These are phyloP conservation scores for Tapirus indicus DNA, from an alignment of 2,797 vertebrate species.

Conservation along the genomic window DNA sequence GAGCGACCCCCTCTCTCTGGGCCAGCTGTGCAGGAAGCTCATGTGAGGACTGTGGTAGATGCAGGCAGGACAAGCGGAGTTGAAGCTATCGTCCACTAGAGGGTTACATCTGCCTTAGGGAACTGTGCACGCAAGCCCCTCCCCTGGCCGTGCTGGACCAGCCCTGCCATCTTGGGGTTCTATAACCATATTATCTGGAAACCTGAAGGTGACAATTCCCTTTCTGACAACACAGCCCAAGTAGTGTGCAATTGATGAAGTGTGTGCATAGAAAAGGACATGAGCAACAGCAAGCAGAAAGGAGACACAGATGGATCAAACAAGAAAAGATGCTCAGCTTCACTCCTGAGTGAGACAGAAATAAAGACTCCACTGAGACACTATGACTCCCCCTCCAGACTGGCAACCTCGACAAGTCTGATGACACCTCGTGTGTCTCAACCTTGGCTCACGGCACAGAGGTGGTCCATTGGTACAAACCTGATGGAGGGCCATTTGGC, in stretches of 20 bases:
- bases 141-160: background rate
- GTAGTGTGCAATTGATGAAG: too few species aligned
- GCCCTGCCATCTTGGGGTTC: background rate
- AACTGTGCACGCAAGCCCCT: background rate
- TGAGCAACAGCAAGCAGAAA: background rate
- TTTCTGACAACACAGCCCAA: background rate
- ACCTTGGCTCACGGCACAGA: background rate
- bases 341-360: fast-evolving
- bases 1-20: fast-evolving
- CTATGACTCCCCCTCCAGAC: background rate
- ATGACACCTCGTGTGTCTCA: fast-evolving
- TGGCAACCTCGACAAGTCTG: background rate
- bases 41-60: fast-evolving
- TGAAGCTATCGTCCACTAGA: fast-evolving
- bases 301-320: too few species aligned
- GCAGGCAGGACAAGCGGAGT: background rate
- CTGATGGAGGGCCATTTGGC: background rate
- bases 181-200: background rate
- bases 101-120: background rate
- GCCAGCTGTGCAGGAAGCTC: fast-evolving
- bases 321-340: background rate
- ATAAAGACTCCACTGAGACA: background rate
- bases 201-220: background rate
- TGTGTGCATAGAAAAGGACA: background rate
- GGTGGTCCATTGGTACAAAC: background rate